phyloP scores from a whole-genome alignment of 2,113 vertebrate species.

The Scopus umbretta region DNA sequence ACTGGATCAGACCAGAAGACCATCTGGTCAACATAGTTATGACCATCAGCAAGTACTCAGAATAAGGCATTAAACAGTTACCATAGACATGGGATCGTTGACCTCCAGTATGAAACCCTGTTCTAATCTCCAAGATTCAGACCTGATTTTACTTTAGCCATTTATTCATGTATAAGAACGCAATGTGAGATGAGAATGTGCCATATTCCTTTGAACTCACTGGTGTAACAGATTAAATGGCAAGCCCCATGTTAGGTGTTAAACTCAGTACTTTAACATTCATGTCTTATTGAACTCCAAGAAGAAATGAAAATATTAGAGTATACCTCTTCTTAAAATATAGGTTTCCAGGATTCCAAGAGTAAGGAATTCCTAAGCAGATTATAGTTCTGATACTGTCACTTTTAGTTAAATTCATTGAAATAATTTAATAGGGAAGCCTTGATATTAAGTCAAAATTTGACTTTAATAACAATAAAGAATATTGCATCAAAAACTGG shows the following conservation, averaged over 20 bases:
- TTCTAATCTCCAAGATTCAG: not conserved
- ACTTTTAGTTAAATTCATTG: not conserved
- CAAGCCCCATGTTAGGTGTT: not conserved
- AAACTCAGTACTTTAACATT: not conserved
- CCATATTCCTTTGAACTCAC: not conserved
- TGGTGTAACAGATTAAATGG: not conserved
- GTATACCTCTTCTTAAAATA: not conserved
- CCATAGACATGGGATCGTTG: too few species aligned
- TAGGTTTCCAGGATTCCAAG: not conserved
- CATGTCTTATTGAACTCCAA: not conserved
- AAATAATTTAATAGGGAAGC: not conserved
- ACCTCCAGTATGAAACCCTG: not conserved
- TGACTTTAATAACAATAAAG: not conserved
- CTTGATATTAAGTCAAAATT: not conserved
- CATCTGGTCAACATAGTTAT: not conserved
- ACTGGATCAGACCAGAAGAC: not conserved
- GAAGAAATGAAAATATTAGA: not conserved
- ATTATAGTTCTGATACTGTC: not conserved
- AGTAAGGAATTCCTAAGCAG: not conserved
- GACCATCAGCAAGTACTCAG: not conserved
- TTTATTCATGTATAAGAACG: not conserved
- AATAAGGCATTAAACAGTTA: not conserved
- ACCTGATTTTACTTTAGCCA: not conserved
- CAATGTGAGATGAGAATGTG: not conserved
- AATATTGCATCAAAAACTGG: not conserved